Evolutionary conservation across 1,140 invertebrate species (phyloP).

Genomic region (Drosophila hydei): DNA sequence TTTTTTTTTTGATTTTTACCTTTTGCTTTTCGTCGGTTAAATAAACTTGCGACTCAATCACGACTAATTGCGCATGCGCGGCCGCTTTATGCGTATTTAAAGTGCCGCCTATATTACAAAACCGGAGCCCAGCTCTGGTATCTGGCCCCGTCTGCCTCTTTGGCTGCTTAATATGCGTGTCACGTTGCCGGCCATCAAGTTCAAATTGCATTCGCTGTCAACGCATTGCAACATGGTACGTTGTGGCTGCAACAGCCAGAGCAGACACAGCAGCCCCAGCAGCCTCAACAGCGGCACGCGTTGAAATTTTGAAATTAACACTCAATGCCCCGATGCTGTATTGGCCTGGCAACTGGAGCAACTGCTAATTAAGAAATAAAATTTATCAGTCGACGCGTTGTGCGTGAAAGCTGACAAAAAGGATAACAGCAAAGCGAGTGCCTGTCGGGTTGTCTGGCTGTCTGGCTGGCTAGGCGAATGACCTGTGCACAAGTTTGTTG

Average conservation of each 20-base stretch:
- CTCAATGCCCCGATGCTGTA: slow-evolving; percentile 32
- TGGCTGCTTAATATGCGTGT: slow-evolving; percentile 78
- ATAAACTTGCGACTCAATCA: slow-evolving; percentile 81
- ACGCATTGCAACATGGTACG: slow-evolving; percentile 65
- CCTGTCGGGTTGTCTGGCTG: background rate
- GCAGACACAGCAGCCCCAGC: slow-evolving; percentile 6
- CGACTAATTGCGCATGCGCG: slow-evolving; percentile 79
- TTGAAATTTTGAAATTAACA: slow-evolving; percentile 81
- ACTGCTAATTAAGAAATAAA: slow-evolving; percentile 79
- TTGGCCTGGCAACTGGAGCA: slow-evolving; percentile 57
- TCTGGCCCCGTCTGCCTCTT: slow-evolving; percentile 17
- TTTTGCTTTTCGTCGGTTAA: slow-evolving; percentile 55
- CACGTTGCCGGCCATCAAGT: slow-evolving; percentile 82
- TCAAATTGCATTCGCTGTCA: slow-evolving; percentile 83
- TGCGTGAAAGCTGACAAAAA: slow-evolving; percentile 65
- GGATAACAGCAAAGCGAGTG: slow-evolving; percentile 41
- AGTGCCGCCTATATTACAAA: slow-evolving; percentile 78
- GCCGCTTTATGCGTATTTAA: slow-evolving; percentile 78
- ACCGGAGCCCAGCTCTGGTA: slow-evolving; percentile 53
- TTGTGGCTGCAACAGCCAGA: slow-evolving; percentile 20
- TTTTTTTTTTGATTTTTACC: slow-evolving; percentile 30
- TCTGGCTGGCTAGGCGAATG: slow-evolving; percentile 54
- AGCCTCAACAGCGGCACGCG: slow-evolving; percentile 55
- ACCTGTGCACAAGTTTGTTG: slow-evolving; percentile 49
- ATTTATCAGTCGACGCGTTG: slow-evolving; percentile 57